Conservation (phyloP, 2,797 vertebrate species). For the Phaenicophaeus curvirostris region DNA sequence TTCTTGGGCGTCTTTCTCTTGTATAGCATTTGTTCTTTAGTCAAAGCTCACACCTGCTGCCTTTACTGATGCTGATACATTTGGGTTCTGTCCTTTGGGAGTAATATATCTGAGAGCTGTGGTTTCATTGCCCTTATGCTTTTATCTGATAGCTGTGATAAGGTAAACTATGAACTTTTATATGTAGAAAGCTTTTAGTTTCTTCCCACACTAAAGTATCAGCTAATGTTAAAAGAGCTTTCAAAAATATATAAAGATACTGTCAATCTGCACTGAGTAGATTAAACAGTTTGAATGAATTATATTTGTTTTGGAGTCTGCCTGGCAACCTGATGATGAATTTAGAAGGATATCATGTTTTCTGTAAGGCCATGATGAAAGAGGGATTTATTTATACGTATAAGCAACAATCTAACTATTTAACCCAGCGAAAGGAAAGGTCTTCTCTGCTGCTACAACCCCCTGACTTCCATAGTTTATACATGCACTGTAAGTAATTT, state of each 20-base stretch:
- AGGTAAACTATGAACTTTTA: constrained; percentile 77
- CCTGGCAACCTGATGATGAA: constrained; percentile 68
- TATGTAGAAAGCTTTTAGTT: constrained; percentile 76
- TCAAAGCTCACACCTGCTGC: constrained; percentile 67
- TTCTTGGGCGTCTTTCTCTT: constrained; percentile 13
- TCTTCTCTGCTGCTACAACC: not conserved
- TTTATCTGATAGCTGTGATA: constrained; percentile 76
- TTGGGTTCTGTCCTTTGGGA: constrained; percentile 67
- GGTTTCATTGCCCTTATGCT: constrained; percentile 69
- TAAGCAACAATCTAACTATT: constrained; percentile 29
- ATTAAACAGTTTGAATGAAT: constrained; percentile 77
- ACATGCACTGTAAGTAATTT: not conserved
- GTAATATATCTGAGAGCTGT: constrained; percentile 65
- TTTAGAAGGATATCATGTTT: constrained; percentile 71
- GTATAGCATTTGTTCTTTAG: constrained; percentile 55
- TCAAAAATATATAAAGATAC: constrained; percentile 80
- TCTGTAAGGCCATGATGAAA: constrained; percentile 28
- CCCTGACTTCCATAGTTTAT: not conserved
- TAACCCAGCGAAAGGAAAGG: not conserved
- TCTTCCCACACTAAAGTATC: constrained; percentile 77
- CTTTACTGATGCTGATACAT: constrained; percentile 56
- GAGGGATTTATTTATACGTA: constrained; percentile 57
- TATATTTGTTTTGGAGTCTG: constrained; percentile 77
- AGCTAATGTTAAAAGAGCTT: constrained; percentile 79
- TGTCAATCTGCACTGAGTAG: constrained; percentile 76